A percentile compares a stretch with the other conserved stretches of the same genome.
These are phyloP conservation scores for Ceriagrion tenellum DNA, from an alignment of 2,888 invertebrate species.

Conservation along the genomic window DNA sequence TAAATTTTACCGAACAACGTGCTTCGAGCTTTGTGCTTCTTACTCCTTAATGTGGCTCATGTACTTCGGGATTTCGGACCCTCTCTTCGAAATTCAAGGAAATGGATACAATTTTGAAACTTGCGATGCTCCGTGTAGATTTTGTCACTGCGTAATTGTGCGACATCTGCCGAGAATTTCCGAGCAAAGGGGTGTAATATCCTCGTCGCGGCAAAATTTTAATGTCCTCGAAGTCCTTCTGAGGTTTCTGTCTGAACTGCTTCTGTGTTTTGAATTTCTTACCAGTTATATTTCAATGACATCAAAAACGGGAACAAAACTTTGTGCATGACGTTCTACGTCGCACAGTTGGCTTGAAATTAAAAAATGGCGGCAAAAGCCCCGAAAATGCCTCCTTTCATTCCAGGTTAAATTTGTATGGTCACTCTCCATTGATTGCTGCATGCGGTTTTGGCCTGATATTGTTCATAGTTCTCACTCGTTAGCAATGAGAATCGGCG, in stretches of 20 bases:
- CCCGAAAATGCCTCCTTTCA: too few species aligned
- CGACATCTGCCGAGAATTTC: not conserved
- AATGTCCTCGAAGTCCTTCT: not conserved
- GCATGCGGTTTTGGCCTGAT: too few species aligned
- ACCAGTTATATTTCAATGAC: not conserved
- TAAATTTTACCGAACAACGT: not conserved
- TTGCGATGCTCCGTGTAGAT: not conserved
- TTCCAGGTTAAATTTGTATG: too few species aligned
- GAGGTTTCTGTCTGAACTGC: not conserved
- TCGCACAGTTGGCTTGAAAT: not conserved
- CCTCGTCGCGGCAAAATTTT: not conserved
- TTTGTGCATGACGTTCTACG: not conserved
- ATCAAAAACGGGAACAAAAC: not conserved
- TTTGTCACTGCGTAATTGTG: not conserved
- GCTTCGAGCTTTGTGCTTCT: not conserved
- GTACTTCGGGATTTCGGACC: not conserved
- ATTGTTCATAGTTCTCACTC: too few species aligned
- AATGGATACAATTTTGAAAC: too few species aligned
- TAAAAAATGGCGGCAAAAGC: too few species aligned
- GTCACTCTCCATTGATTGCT: too few species aligned
- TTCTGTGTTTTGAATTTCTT: not conserved
- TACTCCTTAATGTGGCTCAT: not conserved
- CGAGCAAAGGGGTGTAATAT: not conserved
- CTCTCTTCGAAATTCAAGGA: too few species aligned
- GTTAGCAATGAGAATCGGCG: too few species aligned